These are phyloP conservation scores for Drosophila bipectinata DNA, from an alignment of 1,140 invertebrate genomes.

Conservation along the genomic window DNA sequence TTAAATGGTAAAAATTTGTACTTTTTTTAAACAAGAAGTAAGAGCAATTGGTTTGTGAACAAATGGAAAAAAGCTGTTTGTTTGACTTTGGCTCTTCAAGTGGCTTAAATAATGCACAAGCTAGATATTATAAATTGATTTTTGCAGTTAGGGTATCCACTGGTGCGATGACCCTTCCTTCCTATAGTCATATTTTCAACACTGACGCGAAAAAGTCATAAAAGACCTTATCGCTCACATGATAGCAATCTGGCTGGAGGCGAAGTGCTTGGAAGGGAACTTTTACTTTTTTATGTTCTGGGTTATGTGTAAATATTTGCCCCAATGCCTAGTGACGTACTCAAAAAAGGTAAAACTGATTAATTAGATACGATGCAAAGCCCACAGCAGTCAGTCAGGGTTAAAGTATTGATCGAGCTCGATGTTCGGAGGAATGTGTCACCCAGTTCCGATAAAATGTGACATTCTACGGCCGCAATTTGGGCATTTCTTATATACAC, in stretches of 20 bases:
- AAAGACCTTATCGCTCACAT: slow-evolving; percentile 58
- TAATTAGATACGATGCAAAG: slow-evolving; percentile 43
- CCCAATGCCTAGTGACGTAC: slow-evolving; percentile 31
- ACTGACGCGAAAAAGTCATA: slow-evolving; percentile 47
- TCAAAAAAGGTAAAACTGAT: slow-evolving; percentile 37
- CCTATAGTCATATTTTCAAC: neutral
- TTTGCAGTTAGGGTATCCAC: slow-evolving; percentile 17
- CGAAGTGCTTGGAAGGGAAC: slow-evolving; percentile 4
- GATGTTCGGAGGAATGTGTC: slow-evolving; percentile 24
- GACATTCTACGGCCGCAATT: slow-evolving; percentile 13
- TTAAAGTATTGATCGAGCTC: slow-evolving; percentile 37
- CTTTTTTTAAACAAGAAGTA: neutral
- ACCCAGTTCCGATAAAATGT: slow-evolving; percentile 26
- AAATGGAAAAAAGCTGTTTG: neutral
- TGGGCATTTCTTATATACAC: slow-evolving; percentile 6
- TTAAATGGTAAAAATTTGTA: neutral
- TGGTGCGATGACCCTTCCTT: neutral
- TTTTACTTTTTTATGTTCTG: slow-evolving; percentile 43
- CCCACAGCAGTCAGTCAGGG: slow-evolving; percentile 30
- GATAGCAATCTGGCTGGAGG: slow-evolving; percentile 41
- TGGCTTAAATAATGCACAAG: neutral
- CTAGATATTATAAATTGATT: neutral
- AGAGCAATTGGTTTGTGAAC: neutral
- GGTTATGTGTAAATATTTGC: slow-evolving; percentile 34
- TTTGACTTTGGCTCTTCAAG: neutral